Evolutionary conservation across 2,888 invertebrate genomes (phyloP), one percentile per base, ranked within the genome.

Genomic region (Eupsilia transversa): DNA sequence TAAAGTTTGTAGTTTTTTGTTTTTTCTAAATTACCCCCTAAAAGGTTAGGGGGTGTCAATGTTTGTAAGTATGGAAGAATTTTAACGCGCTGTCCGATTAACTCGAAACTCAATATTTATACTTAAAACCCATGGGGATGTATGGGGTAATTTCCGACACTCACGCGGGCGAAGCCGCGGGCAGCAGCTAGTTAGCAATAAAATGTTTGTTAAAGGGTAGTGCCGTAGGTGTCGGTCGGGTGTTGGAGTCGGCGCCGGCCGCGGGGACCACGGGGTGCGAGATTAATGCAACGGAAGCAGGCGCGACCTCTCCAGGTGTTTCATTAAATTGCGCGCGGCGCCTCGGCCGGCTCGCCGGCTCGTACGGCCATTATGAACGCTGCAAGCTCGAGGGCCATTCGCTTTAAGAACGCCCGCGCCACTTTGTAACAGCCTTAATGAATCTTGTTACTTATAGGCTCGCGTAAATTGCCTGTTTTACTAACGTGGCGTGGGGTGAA

Each of bases 361-460:
- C 94, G 93, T 93, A 94, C 93, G 93, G 91, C 94, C 94, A 95
- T 96, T 96, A 96, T 95, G 95, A 95, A 93, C 90, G 95, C 94
- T 94, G 95, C 95, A 94, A 94, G 93, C 96, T 96, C 93, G 93
- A 96, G 96, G 93, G 96, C 95, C 95, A 96, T 96, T 96, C 96
- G 95, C 95, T 96, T 95, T 95, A 96, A 96, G 96, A 96, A 95
- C 95, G 95, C 92, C 93, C 91, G 94, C 93, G 94, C 95, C 94
- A 96, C 96, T 96, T 96, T 96, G 96, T 96, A 96, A 96, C 95
- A 91, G 92, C 94, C 93, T 95, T 96, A 96, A 96, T 96, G 95
- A 96, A 96, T 96, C 95, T 95, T 94, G 96, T 96, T 96, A 96
- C 96, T 96, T 95, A 96, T 95, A 96, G 95, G 95, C 94, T 93